A percentile compares a stretch with the other conserved stretches of the same genome.
phyloP scores from a whole-genome alignment of 2,888 invertebrate species.

The Drosophila mulleri region DNA sequence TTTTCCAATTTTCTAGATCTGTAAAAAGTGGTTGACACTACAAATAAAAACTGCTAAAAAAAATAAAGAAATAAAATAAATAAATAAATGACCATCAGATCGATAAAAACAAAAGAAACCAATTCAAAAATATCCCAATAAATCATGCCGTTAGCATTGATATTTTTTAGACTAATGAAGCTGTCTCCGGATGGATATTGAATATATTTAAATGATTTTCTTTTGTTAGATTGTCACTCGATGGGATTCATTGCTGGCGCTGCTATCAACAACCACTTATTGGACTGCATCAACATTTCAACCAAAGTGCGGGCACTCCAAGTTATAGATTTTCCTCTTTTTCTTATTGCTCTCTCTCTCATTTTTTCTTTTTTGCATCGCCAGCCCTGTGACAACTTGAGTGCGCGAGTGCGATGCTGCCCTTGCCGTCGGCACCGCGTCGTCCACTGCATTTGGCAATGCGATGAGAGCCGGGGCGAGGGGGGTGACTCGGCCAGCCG shows the following conservation, averaged over 20 bases:
- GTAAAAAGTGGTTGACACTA: no score
- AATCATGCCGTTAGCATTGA: neutral
- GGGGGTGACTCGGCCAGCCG: constrained; percentile 17
- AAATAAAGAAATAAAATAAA: neutral
- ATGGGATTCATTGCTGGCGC: constrained; percentile 24
- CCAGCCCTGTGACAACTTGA: constrained; percentile 58
- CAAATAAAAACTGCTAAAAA: neutral
- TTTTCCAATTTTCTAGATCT: no score
- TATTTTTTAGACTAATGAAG: constrained; percentile 17
- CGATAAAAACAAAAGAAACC: neutral
- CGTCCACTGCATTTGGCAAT: constrained; percentile 69
- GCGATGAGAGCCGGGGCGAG: constrained; percentile 29
- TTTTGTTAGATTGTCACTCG: constrained; percentile 29
- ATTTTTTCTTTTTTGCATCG: constrained; percentile 22
- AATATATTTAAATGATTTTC: constrained; percentile 11
- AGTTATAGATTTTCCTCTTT: neutral
- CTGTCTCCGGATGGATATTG: constrained; percentile 8
- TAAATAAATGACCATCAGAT: neutral
- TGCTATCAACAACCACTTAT: constrained; percentile 39
- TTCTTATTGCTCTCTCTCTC: neutral
- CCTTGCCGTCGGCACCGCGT: constrained; percentile 10
- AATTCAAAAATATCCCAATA: neutral
- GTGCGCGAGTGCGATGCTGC: constrained; percentile 21
- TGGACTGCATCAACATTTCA: constrained; percentile 62
- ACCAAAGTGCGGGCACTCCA: constrained; percentile 43